phyloP scores from a whole-genome alignment of 1,140 invertebrate species.

The Danaus melanippus region DNA sequence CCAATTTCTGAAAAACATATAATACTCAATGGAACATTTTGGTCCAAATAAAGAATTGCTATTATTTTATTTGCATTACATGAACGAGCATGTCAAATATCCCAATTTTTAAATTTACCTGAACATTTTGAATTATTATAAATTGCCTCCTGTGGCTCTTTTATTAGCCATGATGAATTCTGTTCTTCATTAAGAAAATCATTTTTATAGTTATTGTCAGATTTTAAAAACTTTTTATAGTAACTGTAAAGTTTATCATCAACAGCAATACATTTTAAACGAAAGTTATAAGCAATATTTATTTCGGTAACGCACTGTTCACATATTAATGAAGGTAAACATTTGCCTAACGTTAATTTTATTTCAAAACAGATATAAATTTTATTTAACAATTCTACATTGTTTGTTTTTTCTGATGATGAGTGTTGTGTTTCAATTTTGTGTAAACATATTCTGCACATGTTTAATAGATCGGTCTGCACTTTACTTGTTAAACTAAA shows the following conservation, averaged over 20 bases:
- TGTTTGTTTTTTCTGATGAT: slow-evolving; percentile 29
- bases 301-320: slow-evolving; percentile 39
- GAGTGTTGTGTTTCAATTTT: slow-evolving; percentile 24
- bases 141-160: too few species aligned
- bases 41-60: too few species aligned
- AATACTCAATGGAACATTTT: too few species aligned
- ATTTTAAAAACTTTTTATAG: slow-evolving; percentile 21
- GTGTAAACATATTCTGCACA: slow-evolving; percentile 48
- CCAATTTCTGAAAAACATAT: too few species aligned
- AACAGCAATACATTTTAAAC: slow-evolving; percentile 43
- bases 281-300: slow-evolving; percentile 39
- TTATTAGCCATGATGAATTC: too few species aligned
- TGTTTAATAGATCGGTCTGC: not conserved
- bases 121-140: too few species aligned
- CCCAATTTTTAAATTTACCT: too few species aligned
- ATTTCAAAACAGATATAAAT: slow-evolving; percentile 50
- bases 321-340: slow-evolving; percentile 42
- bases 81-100: too few species aligned
- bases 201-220: slow-evolving; percentile 14
- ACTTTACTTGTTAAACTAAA: too few species aligned
- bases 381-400: slow-evolving; percentile 34
- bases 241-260: slow-evolving; percentile 18
- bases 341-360: slow-evolving; percentile 28
- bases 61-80: too few species aligned
- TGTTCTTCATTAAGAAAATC: slow-evolving; percentile 6